Evolutionary conservation across 2,113 vertebrate genomes (phyloP), one percentile per base, ranked within the genome.

Genomic region (Tamias sibiricus): DNA sequence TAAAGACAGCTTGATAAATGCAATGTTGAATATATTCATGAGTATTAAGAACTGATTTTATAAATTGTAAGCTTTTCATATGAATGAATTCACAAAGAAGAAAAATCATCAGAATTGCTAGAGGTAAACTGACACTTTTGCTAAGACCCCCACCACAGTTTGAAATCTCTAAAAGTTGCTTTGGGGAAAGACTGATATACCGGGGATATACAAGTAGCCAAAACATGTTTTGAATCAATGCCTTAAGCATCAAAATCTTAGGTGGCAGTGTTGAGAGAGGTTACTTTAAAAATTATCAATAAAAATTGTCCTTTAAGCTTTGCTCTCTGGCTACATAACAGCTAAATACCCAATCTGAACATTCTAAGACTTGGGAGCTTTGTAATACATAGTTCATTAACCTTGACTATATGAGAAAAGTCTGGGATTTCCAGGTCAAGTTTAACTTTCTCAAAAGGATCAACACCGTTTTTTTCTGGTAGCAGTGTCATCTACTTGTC

Each of bases 401-500:
- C 24, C 84, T 57, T 94, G 40, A 75, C n/a, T 28, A 28, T 64
- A 74, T 42, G 59, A 94, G 71, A 84, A 88, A 90, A 74, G 35
- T 20, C 30, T 57, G 62, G 42, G 42, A 28, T 44, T 88, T 93
- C 57, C 62, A 84, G 22, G 90, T 80, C 69, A 95, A 69, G 49
- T 95, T 79, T 69, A 72, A 90, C 95, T 90, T 96, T 80, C 62
- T 94, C 74, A 79, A 84, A 84, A 94, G 30, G 20, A 92, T 81
- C 68, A 81, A 66, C 49, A 30, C 16, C 28, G 22, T 42, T 76
- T 68, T 49, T 85, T 80, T 52, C 47, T n/a, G 44, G 30, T n/a
- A 86, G 88, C 24, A 26, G 35, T 93, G 79, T 91, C 44, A 81
- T 88, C 49, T 72, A 35, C 54, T 87, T 88, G 83, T 82, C 52